Percentiles rank a stretch among this genome's conserved stretches.
Conservation (phyloP, 2,888 invertebrate genomes). For the Dasysyrphus tricinctus region DNA sequence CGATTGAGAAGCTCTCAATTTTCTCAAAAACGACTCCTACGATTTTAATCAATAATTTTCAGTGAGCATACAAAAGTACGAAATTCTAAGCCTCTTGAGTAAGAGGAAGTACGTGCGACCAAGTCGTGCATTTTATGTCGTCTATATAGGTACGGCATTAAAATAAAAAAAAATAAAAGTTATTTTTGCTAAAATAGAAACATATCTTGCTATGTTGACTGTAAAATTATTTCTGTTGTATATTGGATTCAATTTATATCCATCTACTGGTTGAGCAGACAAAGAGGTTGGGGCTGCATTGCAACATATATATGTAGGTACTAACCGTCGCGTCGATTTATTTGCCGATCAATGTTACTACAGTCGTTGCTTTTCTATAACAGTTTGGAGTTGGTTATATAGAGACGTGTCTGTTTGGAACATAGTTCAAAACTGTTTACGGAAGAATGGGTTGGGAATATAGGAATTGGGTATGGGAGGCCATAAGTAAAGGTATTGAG, state of each 20-base stretch:
- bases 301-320: background rate
- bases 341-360: constrained; percentile 17
- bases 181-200: background rate
- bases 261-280: background rate
- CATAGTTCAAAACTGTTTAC: constrained; percentile 9
- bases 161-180: too few species aligned
- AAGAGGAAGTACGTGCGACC: too few species aligned
- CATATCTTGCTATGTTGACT: constrained; percentile 1
- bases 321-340: constrained; percentile 30
- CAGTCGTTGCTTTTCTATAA: background rate
- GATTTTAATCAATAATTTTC: too few species aligned
- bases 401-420: background rate
- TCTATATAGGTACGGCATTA: too few species aligned
- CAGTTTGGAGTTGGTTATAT: background rate
- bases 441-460: background rate
- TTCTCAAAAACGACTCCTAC: too few species aligned
- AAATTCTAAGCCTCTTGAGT: too few species aligned
- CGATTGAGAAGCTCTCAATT: too few species aligned
- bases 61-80: too few species aligned
- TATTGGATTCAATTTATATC: constrained; percentile 27
- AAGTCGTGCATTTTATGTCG: too few species aligned
- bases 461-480: too few species aligned
- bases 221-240: constrained; percentile 7
- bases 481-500: background rate
- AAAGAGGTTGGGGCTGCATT: background rate